phyloP scores from a whole-genome alignment of 2,113 vertebrate genomes.

The Antennarius striatus region DNA sequence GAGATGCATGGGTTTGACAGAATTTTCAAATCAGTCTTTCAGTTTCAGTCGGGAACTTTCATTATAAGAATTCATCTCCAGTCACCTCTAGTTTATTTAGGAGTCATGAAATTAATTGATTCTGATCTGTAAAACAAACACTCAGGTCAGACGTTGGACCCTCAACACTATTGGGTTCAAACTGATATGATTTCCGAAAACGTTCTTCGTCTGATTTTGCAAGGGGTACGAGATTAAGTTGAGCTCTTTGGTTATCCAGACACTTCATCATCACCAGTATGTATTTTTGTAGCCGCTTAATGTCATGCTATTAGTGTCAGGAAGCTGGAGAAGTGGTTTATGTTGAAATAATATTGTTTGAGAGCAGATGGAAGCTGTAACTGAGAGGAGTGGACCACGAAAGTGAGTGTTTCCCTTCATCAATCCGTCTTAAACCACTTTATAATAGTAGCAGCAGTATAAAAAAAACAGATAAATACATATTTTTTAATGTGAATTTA shows the following conservation, averaged over 20 bases:
- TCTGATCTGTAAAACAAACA: constrained; percentile 21
- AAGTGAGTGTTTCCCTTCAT: constrained; percentile 14
- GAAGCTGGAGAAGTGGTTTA: constrained; percentile 12
- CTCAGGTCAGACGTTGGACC: constrained; percentile 19
- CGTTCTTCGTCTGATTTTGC: constrained; percentile 42
- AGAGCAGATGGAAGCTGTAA: not conserved
- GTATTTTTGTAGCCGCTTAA: constrained; percentile 31
- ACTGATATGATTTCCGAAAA: constrained; percentile 59
- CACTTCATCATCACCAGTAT: constrained; percentile 19
- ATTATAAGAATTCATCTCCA: constrained; percentile 11
- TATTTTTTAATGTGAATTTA: too few species aligned
- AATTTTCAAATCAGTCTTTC: too few species aligned
- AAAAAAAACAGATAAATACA: too few species aligned
- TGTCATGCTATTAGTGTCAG: constrained; percentile 24
- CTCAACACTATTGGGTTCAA: constrained; percentile 22
- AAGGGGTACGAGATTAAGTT: constrained; percentile 20
- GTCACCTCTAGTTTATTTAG: constrained; percentile 13
- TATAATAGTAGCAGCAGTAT: too few species aligned
- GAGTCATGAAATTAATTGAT: not conserved
- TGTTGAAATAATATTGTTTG: constrained; percentile 23
- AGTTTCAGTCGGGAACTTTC: too few species aligned
- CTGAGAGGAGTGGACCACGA: constrained; percentile 10
- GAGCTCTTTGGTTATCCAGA: constrained; percentile 15
- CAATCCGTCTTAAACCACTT: not conserved
- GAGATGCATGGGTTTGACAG: too few species aligned